These are phyloP conservation scores for Autographa gamma DNA, from an alignment of 2,888 invertebrate genomes.

Conservation along the genomic window DNA sequence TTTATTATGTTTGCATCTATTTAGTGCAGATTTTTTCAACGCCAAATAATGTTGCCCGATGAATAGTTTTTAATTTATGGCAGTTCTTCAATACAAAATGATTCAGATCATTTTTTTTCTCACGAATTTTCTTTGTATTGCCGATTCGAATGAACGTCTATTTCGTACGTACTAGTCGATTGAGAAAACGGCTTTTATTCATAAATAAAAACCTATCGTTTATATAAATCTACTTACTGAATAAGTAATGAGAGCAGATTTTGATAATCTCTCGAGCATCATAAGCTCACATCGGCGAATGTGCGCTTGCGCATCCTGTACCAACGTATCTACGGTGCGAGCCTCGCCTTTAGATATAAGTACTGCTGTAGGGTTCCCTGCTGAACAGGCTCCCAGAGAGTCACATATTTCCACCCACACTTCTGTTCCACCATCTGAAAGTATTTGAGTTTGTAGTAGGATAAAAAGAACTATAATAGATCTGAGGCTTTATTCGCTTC, in stretches of 20 bases:
- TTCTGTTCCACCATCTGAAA: slow-evolving; percentile 64
- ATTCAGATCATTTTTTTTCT: too few relatives aligned
- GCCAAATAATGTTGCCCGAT: too few relatives aligned
- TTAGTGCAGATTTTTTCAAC: too few relatives aligned
- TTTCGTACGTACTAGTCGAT: too few relatives aligned
- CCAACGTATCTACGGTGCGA: slow-evolving; percentile 57
- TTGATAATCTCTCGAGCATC: slow-evolving; percentile 56
- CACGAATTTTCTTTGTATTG: too few relatives aligned
- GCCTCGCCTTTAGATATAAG: slow-evolving; percentile 59
- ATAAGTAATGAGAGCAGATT: slow-evolving; percentile 67
- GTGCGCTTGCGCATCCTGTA: slow-evolving; percentile 61
- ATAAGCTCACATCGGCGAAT: slow-evolving; percentile 69
- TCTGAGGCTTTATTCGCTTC: too few relatives aligned
- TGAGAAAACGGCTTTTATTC: too few relatives aligned
- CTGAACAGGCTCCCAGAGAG: slow-evolving; percentile 68
- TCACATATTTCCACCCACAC: slow-evolving; percentile 76
- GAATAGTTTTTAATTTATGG: too few relatives aligned
- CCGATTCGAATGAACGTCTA: too few relatives aligned
- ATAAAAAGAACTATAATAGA: not conserved
- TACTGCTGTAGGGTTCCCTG: slow-evolving; percentile 49
- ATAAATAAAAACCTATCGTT: too few relatives aligned
- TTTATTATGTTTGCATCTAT: too few relatives aligned
- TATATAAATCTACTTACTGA: slow-evolving; percentile 55
- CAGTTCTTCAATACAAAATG: too few relatives aligned
- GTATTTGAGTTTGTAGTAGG: not conserved